Percentiles rank a stretch among this genome's conserved stretches.
These are phyloP conservation scores for Campoletis sonorensis DNA, from an alignment of 1,140 invertebrate genomes.

Conservation along the genomic window DNA sequence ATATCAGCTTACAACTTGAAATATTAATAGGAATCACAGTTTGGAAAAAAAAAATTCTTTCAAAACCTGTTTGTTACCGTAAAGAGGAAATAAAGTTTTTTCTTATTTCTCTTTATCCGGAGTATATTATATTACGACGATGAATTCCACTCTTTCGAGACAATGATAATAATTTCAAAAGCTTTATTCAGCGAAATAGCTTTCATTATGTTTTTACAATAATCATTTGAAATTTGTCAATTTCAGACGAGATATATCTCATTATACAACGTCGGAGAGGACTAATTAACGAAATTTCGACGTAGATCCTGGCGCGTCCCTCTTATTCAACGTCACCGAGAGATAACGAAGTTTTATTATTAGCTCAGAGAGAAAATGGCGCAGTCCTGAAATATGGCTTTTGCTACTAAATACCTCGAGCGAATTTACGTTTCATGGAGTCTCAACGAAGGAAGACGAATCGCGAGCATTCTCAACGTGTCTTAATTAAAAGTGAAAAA, in stretches of 20 bases:
- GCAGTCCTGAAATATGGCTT: slow-evolving; percentile 4
- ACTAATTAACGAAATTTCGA: slow-evolving; percentile 10
- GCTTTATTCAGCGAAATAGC: too few relatives aligned
- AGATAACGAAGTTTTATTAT: slow-evolving; percentile 38
- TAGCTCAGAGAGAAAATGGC: slow-evolving; percentile 29
- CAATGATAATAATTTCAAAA: too few relatives aligned
- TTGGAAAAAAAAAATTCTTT: too few relatives aligned
- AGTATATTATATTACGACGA: too few relatives aligned
- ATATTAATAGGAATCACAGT: too few relatives aligned
- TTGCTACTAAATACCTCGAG: slow-evolving; percentile 25
- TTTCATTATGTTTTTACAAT: background rate
- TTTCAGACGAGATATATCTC: too few relatives aligned
- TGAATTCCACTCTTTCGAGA: too few relatives aligned
- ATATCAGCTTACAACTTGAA: too few relatives aligned
- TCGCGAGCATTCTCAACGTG: background rate
- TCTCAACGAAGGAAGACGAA: background rate
- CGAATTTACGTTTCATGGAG: background rate
- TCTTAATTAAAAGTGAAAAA: slow-evolving; percentile 22
- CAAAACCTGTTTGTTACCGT: too few relatives aligned
- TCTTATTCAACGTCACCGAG: slow-evolving; percentile 4
- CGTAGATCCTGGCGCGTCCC: background rate
- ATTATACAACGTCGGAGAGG: background rate
- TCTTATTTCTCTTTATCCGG: too few relatives aligned
- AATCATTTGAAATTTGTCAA: background rate
- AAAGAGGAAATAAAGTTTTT: too few relatives aligned